Evolutionary conservation across 1,140 invertebrate species (phyloP), one percentile per base, ranked within the genome.

Genomic region (Scaptomyza montana): DNA sequence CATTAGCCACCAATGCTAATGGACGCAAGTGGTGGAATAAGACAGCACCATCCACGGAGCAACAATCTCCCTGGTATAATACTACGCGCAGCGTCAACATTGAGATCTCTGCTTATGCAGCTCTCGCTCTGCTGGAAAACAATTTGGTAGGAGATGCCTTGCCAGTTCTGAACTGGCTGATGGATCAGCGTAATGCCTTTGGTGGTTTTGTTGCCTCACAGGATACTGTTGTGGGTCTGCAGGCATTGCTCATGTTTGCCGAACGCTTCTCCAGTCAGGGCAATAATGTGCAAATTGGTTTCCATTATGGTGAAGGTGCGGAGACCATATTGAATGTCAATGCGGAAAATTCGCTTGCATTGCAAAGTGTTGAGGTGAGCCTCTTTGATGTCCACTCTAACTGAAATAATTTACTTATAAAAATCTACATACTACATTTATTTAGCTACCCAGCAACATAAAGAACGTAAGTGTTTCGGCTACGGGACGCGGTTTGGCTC

Each of bases 91-190:
- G 96, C 10, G 93, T 96, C 2, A 96, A 98, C 76, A 95, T 98
- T n/a, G 96, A 97, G 91, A 97, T 97, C 92, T 97, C 97, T 0
- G 94, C 97, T 0, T 99, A 98, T 92, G 96, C 95, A 0, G 92
- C 97, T 6, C 90, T 96, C 1, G 94, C 94, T 1, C 94, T 97
- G 80, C 80, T 96, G 1, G 93, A 93, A 49, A 93, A 94, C 70
- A 95, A 95, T 68, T 93, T 96, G 1, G 90, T 95, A 12, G 92
- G 94, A 28, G 95, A 97, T 75, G 94, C 95, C 0, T 90, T 97
- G 13, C 95, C 97, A 0, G 94, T 98, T 13, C 95, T 98, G 65
- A 95, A 95, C 46, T 98, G 97, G 96, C 92, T 99, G 0, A 94
- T 98, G 33, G 93, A 94, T 65, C 96, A 98, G 80, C 93, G 96